Percentiles rank a stretch among this genome's conserved stretches.
Conservation (phyloP, 2,113 vertebrate species). For the Ailuropoda melanoleuca region DNA sequence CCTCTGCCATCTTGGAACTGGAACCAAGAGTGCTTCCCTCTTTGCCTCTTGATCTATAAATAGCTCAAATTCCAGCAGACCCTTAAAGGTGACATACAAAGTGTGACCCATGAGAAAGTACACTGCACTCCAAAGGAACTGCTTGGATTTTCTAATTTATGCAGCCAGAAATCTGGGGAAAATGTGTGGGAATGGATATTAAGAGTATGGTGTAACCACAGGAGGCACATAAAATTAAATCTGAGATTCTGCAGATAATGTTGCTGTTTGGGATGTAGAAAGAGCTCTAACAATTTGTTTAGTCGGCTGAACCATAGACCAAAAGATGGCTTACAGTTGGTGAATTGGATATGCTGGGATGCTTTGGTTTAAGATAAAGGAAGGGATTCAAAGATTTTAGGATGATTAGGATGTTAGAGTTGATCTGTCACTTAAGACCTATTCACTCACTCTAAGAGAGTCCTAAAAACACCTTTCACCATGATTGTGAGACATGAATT, state of each 20-base stretch:
- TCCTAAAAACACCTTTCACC: neutral
- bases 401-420: neutral
- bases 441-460: neutral
- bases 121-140: neutral
- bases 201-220: neutral
- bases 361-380: neutral
- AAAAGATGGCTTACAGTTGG: neutral
- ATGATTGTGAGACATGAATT: neutral
- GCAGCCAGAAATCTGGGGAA: neutral
- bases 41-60: neutral
- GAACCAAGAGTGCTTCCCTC: no score
- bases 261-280: neutral
- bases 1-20: no score
- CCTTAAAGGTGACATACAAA: neutral
- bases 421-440: neutral
- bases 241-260: neutral
- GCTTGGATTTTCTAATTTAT: neutral
- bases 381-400: neutral
- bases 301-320: neutral
- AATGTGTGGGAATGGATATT: neutral
- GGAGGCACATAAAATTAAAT: neutral
- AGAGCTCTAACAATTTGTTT: neutral
- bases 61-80: neutral
- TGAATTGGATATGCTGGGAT: neutral
- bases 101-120: neutral